Evolutionary conservation across 2,797 vertebrate species (phyloP), one percentile per base, ranked within the genome.

Genomic region (Peromyscus attwateri): DNA sequence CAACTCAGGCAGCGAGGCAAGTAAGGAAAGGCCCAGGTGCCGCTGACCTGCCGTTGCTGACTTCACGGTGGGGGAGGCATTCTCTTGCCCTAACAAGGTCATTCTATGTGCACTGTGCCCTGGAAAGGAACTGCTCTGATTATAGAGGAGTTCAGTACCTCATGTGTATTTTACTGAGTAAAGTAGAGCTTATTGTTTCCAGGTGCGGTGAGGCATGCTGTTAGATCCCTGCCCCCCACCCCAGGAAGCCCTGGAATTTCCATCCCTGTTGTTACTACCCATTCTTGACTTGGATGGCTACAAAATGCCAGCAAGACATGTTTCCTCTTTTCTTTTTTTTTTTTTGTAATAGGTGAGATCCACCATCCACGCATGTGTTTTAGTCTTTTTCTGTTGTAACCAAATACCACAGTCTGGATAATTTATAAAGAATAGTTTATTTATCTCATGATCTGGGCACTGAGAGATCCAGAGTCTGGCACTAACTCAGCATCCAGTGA

Each of bases 71-170:
- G 31, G 40, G 11, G 46, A 85, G 68, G 31, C 68, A 55, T 81
- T 68, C 40, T 90, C 89, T 76, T 75, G 76, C 81, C 89, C 91
- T 89, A 87, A 92, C 95, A 91, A 94, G 71, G 77, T 95, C 87
- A 91, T 46, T 85, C 55, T 25, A 27, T 5, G 68, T 92, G 70
- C 75, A 46, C 23, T 27, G 70, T 60, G 76, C 31, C n/a, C 7
- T 16, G 43, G 70, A 68, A 68, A 77, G 21, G 31, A 29, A 23
- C 77, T 90, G 21, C 37, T 73, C 13, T 25, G 55, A 57, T 29
- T 75, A 64, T 5, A 82, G 37, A 82, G 75, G 37, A 82, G 75
- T 37, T 66, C 14, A 76, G 43, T 34, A 0, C 1, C 29, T 84
- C 60, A 19, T 57, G 60, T 13, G 0, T 13, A 31, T 73, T 68